Conservation (phyloP, 2,797 vertebrate species). For the Babyrousa celebensis region DNA sequence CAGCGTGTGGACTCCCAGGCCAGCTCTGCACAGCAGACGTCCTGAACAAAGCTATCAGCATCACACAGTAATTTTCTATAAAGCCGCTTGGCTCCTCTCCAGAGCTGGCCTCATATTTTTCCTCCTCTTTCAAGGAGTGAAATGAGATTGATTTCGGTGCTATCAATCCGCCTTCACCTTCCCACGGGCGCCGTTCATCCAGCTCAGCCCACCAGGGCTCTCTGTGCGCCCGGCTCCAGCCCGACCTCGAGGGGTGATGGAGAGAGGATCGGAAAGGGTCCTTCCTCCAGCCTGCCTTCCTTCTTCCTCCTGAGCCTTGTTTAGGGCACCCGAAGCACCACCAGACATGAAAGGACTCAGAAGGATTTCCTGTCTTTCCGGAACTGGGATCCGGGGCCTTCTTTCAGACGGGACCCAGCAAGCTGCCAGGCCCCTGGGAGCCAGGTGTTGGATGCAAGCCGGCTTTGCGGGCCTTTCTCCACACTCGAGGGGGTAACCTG, state of each 20-base stretch:
- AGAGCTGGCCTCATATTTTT: background rate
- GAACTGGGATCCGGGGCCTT: too few species aligned
- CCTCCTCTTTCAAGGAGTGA: conserved; percentile 2
- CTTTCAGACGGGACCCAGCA: background rate
- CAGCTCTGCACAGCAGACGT: accelerated
- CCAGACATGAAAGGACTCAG: background rate
- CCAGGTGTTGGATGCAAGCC: accelerated
- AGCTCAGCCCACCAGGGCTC: background rate
- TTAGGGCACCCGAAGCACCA: background rate
- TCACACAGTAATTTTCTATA: conserved; percentile 14
- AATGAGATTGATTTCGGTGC: conserved; percentile 2
- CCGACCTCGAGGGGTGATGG: accelerated
- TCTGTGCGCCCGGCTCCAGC: accelerated
- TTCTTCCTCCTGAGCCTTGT: too few species aligned
- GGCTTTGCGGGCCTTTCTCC: background rate
- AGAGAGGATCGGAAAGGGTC: background rate
- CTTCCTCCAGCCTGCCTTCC: background rate
- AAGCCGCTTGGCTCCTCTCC: background rate
- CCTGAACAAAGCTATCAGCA: background rate
- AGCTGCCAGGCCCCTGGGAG: too few species aligned
- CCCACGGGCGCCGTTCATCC: background rate
- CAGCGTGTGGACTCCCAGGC: accelerated
- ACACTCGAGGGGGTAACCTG: accelerated
- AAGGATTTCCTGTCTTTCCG: too few species aligned
- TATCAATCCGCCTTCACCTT: background rate